Evolutionary conservation across 2,888 invertebrate species (phyloP), one percentile per base, ranked within the genome.

Genomic region (Pristionchus maxplancki): DNA sequence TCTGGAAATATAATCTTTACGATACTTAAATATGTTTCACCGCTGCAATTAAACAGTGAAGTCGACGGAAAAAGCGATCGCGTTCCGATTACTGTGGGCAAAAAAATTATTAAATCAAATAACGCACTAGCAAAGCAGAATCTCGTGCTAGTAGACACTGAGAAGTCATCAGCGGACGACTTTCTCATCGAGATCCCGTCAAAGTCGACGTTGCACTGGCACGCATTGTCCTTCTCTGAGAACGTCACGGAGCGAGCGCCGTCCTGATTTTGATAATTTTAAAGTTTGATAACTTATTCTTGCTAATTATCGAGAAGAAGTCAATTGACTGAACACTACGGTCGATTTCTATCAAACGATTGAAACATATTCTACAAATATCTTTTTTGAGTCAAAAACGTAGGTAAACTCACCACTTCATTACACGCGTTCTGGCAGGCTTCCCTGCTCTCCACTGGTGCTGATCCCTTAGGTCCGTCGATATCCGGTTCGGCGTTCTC

Each of bases 81-180:
- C 9, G 71, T 28, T 24, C 0, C 24, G 13, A 44, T 24, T 6
- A 3, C 44, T 20, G 11, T 81, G 37, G 28, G n/a, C n/a, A n/a
- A n/a, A 83, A 37, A 24, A 44, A 40, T 74, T 11, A 34, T 17
- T 71, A 31, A 71, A n/a, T n/a, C n/a, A n/a, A n/a, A n/a, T n/a
- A 44, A 83, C 88, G 44, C 28, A 91, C 91, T 89, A 2, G 92
- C 89, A 86, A 90, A 92, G 87, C 92, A 92, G 91, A 92, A 92
- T 82, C 90, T 90, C 17, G 92, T 91, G 74, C 91, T 90, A 28
- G 91, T 90, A 15, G 89, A 89, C 28, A 83, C 91, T 20, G 91
- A 89, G 89, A 91, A 91, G 81, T 91, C 91, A 44, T 90, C 91
- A n/a, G 53, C 85, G 0, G 71, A 62, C 28, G 91, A 90, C 20